Base-by-base conservation (phyloP, 2,888 invertebrate genomes). In the Adela reaumurella region DNA sequence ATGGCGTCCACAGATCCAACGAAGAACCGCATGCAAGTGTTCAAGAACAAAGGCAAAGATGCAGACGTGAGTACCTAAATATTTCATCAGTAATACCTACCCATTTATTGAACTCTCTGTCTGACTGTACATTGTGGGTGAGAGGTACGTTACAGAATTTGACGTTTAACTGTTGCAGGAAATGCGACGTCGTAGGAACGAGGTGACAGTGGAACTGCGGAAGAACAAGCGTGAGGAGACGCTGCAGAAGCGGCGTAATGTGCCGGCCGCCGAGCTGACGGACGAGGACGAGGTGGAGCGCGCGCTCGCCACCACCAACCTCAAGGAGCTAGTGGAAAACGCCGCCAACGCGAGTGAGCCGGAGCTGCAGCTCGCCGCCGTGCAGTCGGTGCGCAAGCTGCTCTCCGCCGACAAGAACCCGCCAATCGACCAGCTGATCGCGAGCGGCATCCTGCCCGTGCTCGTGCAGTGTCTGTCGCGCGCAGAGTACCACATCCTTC, bases 21-120 rank as follows among this genome's bases (percentile, higher is more conserved):
- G 81, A 89, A 88, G 84, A 90, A 88, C 84, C 90, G 94, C 81
- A 88, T 93, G 84, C 90, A 91, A 79, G 91, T 88, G 73, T 96
- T 95, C 81, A 98, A 98, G 89, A 97, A 98, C 85, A 94, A 94
- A 85, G 97, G 97, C 68, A 98, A 97, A 85, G 97, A 98, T 84
- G 94, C 94, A 80, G 97, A 97, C 83, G 97, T 96, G 84, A 90
- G 93, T 88, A 73, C 24, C 24, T 24, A 24, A 6, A 6, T 24
- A 24, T 24, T n/a, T n/a, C n/a, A n/a, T n/a, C n/a, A n/a, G n/a
- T n/a, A n/a, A n/a, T n/a, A n/a, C n/a, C n/a, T n/a, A n/a, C n/a
- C n/a, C n/a, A n/a, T n/a, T n/a, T n/a, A n/a, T n/a, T n/a, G n/a
- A n/a, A n/a, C n/a, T n/a, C n/a, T n/a, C n/a, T n/a, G n/a, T n/a